These are phyloP conservation scores for Netta rufina DNA, from an alignment of 2,797 vertebrate genomes.

Conservation along the genomic window DNA sequence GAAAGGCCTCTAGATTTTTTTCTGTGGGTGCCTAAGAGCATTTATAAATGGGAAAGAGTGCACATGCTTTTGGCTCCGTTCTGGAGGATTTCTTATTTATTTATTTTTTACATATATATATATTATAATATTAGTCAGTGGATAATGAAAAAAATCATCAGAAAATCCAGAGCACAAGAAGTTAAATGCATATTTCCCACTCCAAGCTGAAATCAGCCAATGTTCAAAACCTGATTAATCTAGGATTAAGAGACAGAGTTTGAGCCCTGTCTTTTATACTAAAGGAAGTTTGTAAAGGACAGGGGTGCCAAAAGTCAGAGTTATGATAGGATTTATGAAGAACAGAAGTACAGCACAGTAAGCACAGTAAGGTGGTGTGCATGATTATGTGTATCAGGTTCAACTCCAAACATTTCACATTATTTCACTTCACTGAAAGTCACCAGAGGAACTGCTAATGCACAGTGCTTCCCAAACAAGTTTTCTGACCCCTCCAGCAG, in stretches of 20 bases:
- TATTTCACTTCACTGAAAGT: background rate
- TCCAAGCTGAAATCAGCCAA: background rate
- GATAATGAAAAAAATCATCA: background rate
- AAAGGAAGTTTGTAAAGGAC: background rate
- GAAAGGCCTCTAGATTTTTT: background rate
- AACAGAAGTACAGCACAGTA: background rate
- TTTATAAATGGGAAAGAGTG: background rate
- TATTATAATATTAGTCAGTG: background rate
- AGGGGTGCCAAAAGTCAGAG: background rate
- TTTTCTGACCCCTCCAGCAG: background rate
- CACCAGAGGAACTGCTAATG: background rate
- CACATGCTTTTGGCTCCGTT: background rate
- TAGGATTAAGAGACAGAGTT: background rate
- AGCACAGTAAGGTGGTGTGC: background rate
- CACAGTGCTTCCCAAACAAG: background rate
- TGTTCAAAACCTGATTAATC: background rate
- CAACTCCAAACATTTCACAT: background rate
- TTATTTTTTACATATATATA: no score
- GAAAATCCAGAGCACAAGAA: background rate
- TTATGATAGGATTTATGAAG: background rate
- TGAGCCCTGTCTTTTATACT: background rate
- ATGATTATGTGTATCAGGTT: background rate
- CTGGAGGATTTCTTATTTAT: background rate
- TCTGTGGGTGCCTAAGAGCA: rapidly evolving
- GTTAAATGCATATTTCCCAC: background rate